A percentile compares a stretch with the other conserved stretches of the same genome.
Evolutionary conservation across 2,888 invertebrate genomes (phyloP).

Genomic region (Pandemis corylana): DNA sequence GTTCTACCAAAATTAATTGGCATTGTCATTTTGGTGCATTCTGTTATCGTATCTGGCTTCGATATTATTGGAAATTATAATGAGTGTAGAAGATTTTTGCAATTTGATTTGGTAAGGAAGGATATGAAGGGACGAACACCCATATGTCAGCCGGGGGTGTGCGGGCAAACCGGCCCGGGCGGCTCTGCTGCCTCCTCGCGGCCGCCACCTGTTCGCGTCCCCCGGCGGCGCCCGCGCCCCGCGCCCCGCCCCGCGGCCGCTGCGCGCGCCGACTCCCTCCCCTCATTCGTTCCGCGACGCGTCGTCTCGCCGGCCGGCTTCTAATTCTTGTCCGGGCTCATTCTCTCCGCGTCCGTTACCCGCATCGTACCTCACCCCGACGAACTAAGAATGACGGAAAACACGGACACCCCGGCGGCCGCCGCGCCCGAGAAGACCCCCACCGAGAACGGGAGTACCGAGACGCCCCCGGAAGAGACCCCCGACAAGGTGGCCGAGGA

Average conservation of each 20-base stretch:
- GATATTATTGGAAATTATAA: too few relatives aligned
- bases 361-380: constrained; percentile 66
- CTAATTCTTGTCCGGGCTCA: constrained; percentile 68
- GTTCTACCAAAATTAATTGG: too few relatives aligned
- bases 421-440: constrained; percentile 85
- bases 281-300: constrained; percentile 83
- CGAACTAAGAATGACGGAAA: constrained; percentile 76
- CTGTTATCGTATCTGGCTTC: too few relatives aligned
- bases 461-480: constrained; percentile 78
- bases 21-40: too few relatives aligned
- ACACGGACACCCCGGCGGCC: constrained; percentile 80
- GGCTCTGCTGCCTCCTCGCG: constrained; percentile 49
- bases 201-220: constrained; percentile 74
- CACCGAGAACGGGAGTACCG: constrained; percentile 80
- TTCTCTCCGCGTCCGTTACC: constrained; percentile 72
- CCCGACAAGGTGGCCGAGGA: constrained; percentile 84
- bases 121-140: constrained; percentile 52
- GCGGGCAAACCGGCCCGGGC: constrained; percentile 51
- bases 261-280: constrained; percentile 77
- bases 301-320: constrained; percentile 78
- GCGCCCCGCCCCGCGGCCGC: constrained; percentile 58
- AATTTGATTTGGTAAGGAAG: constrained; percentile 45
- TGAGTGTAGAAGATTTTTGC: constrained; percentile 8
- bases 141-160: constrained; percentile 58
- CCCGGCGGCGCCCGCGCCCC: constrained; percentile 63